Evolutionary conservation across 2,797 vertebrate species (phyloP), one percentile per base, ranked within the genome.

Genomic region (Spinibarbus caldwelli): DNA sequence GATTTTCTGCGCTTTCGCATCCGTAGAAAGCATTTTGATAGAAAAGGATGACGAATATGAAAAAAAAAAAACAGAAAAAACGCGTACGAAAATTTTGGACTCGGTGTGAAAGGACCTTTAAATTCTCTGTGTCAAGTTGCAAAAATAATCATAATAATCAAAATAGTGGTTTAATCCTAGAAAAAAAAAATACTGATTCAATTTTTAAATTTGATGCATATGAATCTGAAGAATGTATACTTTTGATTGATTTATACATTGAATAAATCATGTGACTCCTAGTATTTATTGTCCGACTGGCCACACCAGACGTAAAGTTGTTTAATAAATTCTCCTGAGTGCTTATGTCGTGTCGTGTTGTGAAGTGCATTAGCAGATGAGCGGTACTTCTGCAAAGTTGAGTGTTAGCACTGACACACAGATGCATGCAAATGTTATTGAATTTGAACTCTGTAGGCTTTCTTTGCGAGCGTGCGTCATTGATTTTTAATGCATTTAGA

Each of bases 401-500:
- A 73, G 19, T 7, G 10, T 21, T 73, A 73, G 57, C 10, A 10
- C 64, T 26, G 79, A 71, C 62, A 71, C 62, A 45, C 3, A 64
- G 29, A 57, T 0, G 36, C 67, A 29, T 34, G 29, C 45, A 43
- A 47, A 75, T 34, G 70, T 45, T 62, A 47, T 54, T 64, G 19
- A 36, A n/a, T 8, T 23, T 82, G 34, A 75, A 29, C 38, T 17
- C 71, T 52, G 31, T 67, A 19, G 6, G 64, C 75, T 78, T 57
- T 26, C 75, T 73, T 68, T 72, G 64, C 19, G 17, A 71, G 26
- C 45, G 57, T 49, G 73, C 31, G 62, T 85, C 84, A 82, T 86
- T 89, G 80, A 84, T 84, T 85, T 72, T 62, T 2, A 41, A 80
- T 77, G 75, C 73, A 71, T 87, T 85, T 79, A 76, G 79, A 87